Evolutionary conservation across 1,140 invertebrate species (phyloP).

Genomic region (Neodiprion pinetum): DNA sequence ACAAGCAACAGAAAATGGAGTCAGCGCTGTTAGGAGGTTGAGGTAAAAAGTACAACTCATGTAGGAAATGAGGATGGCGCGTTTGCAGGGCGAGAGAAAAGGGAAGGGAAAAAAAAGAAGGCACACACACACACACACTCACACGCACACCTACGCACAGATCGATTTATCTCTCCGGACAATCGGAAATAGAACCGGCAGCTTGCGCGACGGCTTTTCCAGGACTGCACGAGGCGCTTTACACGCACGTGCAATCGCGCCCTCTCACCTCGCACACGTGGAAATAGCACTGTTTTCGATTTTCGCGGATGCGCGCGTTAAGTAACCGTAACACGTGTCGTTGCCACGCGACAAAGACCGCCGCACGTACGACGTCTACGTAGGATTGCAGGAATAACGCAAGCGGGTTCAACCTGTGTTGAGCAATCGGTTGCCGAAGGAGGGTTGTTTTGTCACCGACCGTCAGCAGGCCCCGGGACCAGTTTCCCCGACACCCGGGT

Average conservation of each 20-base stretch:
- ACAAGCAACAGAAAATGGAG: too few relatives aligned
- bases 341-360: too few relatives aligned
- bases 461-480: slow-evolving; percentile 47
- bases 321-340: slow-evolving; percentile 2
- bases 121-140: too few relatives aligned
- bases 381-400: neutral
- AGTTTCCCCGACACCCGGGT: slow-evolving; percentile 30
- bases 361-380: too few relatives aligned
- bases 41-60: neutral
- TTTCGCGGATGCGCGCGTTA: neutral
- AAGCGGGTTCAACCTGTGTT: slow-evolving; percentile 14
- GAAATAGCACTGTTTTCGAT: neutral
- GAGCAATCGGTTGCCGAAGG: slow-evolving; percentile 31
- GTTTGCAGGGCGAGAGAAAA: neutral
- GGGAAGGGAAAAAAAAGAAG: neutral
- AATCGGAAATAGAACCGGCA: slow-evolving; percentile 10
- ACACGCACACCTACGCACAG: neutral
- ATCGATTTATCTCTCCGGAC: slow-evolving; percentile 14
- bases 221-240: too few relatives aligned
- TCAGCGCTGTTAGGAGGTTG: too few relatives aligned
- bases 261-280: neutral
- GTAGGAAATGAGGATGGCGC: neutral
- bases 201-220: neutral
- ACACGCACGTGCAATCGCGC: neutral
- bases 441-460: slow-evolving; percentile 41